Base-by-base conservation (phyloP, 23 tunicate species). In the Styela plicata region DNA sequence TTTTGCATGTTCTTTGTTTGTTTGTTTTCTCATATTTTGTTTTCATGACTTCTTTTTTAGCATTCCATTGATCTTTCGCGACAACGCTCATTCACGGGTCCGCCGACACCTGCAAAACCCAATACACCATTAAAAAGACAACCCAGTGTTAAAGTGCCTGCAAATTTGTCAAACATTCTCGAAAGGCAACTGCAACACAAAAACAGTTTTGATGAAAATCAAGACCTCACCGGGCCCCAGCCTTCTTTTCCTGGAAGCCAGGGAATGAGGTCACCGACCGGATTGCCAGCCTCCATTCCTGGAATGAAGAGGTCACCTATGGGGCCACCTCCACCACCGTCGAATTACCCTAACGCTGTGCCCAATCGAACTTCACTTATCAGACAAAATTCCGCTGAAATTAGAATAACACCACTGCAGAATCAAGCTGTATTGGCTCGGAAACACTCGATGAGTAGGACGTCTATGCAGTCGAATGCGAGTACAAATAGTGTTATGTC, bases 171-270 rank as follows among this genome's bases (percentile, higher is more conserved):
- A 23, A 76, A 24, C 17, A 76, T 76, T 24, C 26, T 76, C 5
- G 81, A 52, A 24, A 76, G 81, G 37, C 81, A 76, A 44, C 44
- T 76, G n/a, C 81, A 76, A 57, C 81, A 29, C 24, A 53, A 44
- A 26, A 26, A 36, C 18, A 44, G 64, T 36, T 29, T 33, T 19
- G 57, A 73, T 73, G 57, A 73, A 32, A 52, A 76, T 57, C 52
- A 1, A 53, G 26, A 19, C 21, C 81, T 23, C 5, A 76, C 81
- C 16, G 26, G 63, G 5, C 21, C 81, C n/a, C 29, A 28, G 65
- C n/a, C 66, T 53, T 23, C 36, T 21, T 44, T 44, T 13, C 57
- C 57, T 5, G 57, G 57, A 44, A 44, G 57, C 13, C 57, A 44
- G 13, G 57, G 57, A 13, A 7, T 44, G 7, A 44, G 57, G 13